Evolutionary conservation across 2,888 invertebrate species (phyloP).

Genomic region (Marasmarcha lunaedactyla): DNA sequence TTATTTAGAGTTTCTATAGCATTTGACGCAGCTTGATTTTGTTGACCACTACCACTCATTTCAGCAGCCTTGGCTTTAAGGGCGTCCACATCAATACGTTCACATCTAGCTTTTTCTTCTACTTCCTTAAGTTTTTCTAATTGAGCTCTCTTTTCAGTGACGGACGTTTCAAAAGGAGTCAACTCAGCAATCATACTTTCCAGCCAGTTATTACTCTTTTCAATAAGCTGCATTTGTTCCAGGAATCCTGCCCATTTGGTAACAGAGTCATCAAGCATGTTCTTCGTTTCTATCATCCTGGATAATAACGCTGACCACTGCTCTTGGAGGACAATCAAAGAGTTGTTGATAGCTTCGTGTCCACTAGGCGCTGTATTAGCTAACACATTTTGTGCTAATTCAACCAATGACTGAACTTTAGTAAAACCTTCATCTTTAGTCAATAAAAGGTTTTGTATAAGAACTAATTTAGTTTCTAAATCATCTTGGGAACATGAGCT

Average conservation of each 20-base stretch:
- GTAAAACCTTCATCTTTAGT: conserved; percentile 94
- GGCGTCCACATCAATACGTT: conserved; percentile 90
- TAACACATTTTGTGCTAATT: conserved; percentile 89
- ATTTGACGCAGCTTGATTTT: conserved; percentile 84
- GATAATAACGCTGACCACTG: conserved; percentile 90
- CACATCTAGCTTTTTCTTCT: conserved; percentile 90
- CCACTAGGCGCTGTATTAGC: conserved; percentile 92
- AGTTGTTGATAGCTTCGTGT: conserved; percentile 87
- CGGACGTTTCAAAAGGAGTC: conserved; percentile 80
- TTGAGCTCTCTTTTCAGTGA: conserved; percentile 88
- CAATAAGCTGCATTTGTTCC: conserved; percentile 87
- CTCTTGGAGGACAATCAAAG: conserved; percentile 85
- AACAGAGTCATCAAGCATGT: conserved; percentile 87
- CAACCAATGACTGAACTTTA: conserved; percentile 89
- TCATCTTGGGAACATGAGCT: conserved; percentile 87
- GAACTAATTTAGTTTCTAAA: conserved; percentile 84
- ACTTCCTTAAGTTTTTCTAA: conserved; percentile 86
- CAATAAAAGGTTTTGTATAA: conserved; percentile 87
- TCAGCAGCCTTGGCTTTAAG: conserved; percentile 86
- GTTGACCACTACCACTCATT: conserved; percentile 88
- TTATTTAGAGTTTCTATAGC: conserved; percentile 87
- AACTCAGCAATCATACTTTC: conserved; percentile 81
- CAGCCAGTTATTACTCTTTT: conserved; percentile 84
- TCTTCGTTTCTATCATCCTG: conserved; percentile 91
- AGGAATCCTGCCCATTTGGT: conserved; percentile 92